Percentiles rank a stretch among this genome's conserved stretches.
These are phyloP conservation scores for Prolemur simus DNA, from an alignment of 2,113 vertebrate genomes.

Conservation along the genomic window DNA sequence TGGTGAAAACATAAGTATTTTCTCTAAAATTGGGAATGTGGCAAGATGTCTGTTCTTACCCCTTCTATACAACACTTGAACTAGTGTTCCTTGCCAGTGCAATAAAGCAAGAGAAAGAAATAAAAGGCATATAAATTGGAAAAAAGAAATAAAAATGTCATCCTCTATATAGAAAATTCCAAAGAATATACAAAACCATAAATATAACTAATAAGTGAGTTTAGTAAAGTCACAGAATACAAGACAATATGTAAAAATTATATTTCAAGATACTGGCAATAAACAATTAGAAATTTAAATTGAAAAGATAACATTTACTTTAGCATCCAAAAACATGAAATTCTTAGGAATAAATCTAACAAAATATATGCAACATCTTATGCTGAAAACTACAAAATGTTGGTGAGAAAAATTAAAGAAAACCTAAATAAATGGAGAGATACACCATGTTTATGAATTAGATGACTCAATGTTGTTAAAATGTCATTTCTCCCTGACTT, in stretches of 20 bases:
- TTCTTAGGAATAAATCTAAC: neutral
- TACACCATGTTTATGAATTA: neutral
- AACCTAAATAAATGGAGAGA: neutral
- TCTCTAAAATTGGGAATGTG: neutral
- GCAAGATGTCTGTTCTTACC: neutral
- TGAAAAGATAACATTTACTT: neutral
- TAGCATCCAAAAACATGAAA: neutral
- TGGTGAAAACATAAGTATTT: neutral
- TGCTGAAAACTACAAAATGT: neutral
- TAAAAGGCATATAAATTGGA: neutral
- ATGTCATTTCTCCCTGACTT: neutral
- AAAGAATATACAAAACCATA: neutral
- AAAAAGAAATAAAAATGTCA: neutral
- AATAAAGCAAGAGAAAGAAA: neutral
- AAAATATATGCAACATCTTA: neutral
- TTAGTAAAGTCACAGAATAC: neutral
- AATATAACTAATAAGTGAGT: neutral
- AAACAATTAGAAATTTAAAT: neutral
- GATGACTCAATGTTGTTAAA: neutral
- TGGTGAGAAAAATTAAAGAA: constrained; percentile 3
- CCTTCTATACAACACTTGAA: neutral
- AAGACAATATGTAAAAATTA: neutral
- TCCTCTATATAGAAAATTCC: neutral
- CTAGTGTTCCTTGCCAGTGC: neutral
- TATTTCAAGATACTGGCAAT: neutral